phyloP scores from a whole-genome alignment of 2,888 invertebrate genomes.

The Geophilus truncorum region DNA sequence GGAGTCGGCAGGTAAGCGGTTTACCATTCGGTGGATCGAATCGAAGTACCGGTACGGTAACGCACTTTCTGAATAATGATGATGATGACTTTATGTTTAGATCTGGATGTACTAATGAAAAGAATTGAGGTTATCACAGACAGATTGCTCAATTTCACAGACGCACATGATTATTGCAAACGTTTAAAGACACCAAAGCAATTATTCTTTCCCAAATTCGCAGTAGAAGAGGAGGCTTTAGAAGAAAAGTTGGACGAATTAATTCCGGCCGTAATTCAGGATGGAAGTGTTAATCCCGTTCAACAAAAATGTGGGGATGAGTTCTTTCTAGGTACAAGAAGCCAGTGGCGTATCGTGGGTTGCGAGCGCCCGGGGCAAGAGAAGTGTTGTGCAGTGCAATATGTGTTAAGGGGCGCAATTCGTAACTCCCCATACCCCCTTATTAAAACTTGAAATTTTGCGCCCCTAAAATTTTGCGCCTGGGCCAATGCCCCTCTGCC shows the following conservation, averaged over 20 bases:
- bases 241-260: background rate
- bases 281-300: background rate
- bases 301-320: background rate
- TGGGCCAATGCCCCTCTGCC: no score
- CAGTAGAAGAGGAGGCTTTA: background rate
- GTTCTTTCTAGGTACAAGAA: background rate
- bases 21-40: no score
- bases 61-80: no score
- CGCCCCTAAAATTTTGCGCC: no score
- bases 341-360: no score
- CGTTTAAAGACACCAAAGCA: background rate
- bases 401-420: no score
- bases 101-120: background rate
- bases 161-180: background rate
- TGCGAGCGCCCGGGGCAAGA: no score
- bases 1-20: no score
- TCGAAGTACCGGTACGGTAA: background rate
- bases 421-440: no score
- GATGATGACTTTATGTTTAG: no score
- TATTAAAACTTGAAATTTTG: no score
- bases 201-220: background rate
- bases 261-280: background rate
- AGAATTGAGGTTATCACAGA: background rate
- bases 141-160: background rate
- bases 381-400: no score